Conservation (phyloP, 1,140 invertebrate genomes). For the Zaprionus nigranus region DNA sequence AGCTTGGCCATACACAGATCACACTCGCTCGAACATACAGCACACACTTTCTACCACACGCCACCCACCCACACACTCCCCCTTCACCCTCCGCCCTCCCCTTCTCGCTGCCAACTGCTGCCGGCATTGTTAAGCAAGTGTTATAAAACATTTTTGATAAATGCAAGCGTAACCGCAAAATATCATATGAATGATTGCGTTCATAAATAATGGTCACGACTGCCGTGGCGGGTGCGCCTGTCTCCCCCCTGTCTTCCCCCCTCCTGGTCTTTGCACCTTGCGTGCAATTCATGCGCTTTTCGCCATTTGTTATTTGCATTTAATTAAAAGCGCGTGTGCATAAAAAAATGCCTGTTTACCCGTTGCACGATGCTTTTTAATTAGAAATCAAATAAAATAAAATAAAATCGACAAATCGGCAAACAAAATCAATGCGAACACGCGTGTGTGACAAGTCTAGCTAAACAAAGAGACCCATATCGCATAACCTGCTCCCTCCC, state of each 20-base stretch:
- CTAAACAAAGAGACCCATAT: constrained; percentile 14
- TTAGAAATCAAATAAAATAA: constrained; percentile 79
- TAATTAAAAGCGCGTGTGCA: constrained; percentile 70
- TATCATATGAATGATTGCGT: constrained; percentile 81
- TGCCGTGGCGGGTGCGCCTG: neutral
- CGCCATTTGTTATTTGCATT: constrained; percentile 78
- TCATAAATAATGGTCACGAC: constrained; percentile 77
- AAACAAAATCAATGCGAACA: constrained; percentile 72
- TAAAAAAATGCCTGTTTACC: constrained; percentile 28
- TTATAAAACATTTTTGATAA: constrained; percentile 81
- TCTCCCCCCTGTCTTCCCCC: neutral
- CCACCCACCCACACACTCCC: constrained; percentile 4
- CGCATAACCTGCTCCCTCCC: neutral
- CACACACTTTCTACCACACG: too few relatives aligned
- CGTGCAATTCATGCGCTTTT: constrained; percentile 65
- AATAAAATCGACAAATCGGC: constrained; percentile 56
- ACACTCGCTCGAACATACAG: neutral
- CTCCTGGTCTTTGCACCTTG: constrained; percentile 36
- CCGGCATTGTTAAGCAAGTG: constrained; percentile 60
- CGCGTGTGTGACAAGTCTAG: constrained; percentile 60
- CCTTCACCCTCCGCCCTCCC: neutral
- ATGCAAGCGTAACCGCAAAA: constrained; percentile 77
- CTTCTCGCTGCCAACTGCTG: neutral
- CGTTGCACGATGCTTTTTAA: constrained; percentile 62
- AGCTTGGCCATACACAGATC: neutral